Evolutionary conservation across 2,797 vertebrate genomes (phyloP).

Genomic region (Helarctos malayanus): DNA sequence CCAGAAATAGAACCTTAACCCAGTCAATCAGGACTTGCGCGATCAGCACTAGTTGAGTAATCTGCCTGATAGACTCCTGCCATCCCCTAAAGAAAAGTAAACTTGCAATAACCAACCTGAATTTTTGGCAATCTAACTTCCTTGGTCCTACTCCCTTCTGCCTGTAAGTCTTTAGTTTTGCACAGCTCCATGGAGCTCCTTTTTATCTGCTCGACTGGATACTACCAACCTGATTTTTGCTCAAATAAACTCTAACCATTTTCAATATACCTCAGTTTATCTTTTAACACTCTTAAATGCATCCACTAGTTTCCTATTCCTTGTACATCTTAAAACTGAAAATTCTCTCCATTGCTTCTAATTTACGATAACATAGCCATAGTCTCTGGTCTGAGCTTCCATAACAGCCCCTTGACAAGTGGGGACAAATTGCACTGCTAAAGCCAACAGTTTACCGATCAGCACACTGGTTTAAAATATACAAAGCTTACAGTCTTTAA

Average conservation of each 20-base stretch:
- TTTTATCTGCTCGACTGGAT: not conserved
- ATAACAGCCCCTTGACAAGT: not conserved
- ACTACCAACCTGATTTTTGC: not conserved
- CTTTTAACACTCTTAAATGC: not conserved
- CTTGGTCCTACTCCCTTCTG: not conserved
- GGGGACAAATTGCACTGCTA: not conserved
- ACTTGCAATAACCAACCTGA: not conserved
- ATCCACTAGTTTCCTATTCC: not conserved
- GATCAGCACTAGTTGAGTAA: not conserved
- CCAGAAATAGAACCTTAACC: not conserved
- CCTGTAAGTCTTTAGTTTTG: not conserved
- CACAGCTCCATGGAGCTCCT: not conserved
- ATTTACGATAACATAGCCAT: not conserved
- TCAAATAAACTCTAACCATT: not conserved
- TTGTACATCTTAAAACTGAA: not conserved
- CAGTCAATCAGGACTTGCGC: not conserved
- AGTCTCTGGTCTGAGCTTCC: not conserved
- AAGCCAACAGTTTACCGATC: not conserved
- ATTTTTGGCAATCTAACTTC: not conserved
- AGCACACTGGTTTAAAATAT: not conserved
- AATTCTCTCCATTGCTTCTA: not conserved
- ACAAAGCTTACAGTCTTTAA: not conserved
- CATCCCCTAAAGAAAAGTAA: not conserved
- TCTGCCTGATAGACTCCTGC: not conserved
- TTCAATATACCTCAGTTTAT: not conserved